These are phyloP conservation scores for Clarias gariepinus DNA, from an alignment of 2,113 vertebrate species.

Conservation along the genomic window DNA sequence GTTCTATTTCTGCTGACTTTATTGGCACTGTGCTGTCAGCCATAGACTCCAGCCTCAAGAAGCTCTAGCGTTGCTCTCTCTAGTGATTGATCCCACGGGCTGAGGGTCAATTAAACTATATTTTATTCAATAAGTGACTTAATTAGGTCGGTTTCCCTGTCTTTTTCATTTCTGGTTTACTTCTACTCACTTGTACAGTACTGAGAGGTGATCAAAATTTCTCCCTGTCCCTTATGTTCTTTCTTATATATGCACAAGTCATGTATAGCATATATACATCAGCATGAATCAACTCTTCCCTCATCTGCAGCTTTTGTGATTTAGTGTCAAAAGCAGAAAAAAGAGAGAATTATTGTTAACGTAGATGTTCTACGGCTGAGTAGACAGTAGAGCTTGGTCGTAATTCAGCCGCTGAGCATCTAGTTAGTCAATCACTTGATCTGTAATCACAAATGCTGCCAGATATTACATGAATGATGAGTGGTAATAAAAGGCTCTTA, in stretches of 20 bases:
- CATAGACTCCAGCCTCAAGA: background rate
- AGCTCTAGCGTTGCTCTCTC: constrained; percentile 25
- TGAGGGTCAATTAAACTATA: constrained; percentile 73
- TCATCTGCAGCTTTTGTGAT: constrained; percentile 65
- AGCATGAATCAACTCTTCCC: constrained; percentile 72
- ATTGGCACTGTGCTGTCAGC: background rate
- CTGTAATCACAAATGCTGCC: constrained; percentile 96
- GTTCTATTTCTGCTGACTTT: background rate
- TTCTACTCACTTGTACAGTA: constrained; percentile 46
- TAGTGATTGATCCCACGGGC: constrained; percentile 70
- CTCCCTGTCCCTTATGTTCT: constrained; percentile 65
- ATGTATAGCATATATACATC: constrained; percentile 68
- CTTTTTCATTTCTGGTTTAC: constrained; percentile 13
- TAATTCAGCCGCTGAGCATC: constrained; percentile 90
- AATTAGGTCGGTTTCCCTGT: constrained; percentile 58
- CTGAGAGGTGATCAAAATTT: constrained; percentile 63
- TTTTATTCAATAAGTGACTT: constrained; percentile 66
- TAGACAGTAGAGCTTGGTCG: constrained; percentile 73
- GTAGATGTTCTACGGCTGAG: constrained; percentile 47
- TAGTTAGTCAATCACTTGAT: constrained; percentile 98
- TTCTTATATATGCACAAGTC: constrained; percentile 57
- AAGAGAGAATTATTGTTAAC: constrained; percentile 74
- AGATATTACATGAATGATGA: constrained; percentile 94
- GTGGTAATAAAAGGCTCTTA: constrained; percentile 90
- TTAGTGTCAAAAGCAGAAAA: constrained; percentile 62